These are phyloP conservation scores for Calcarius lapponicus DNA, from an alignment of 2,797 vertebrate genomes.

Conservation along the genomic window DNA sequence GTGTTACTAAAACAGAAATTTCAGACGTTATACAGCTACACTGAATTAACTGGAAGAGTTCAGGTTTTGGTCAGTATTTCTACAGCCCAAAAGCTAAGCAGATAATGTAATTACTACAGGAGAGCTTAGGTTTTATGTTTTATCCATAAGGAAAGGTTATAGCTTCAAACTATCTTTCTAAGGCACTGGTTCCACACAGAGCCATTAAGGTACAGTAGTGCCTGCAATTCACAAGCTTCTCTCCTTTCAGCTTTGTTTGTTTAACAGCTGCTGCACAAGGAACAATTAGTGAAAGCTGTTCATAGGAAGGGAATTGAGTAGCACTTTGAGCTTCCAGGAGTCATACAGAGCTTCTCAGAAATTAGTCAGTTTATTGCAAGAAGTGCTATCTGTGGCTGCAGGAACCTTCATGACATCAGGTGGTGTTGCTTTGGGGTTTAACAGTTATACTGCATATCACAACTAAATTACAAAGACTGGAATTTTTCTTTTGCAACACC, in stretches of 20 bases:
- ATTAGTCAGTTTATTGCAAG: not conserved
- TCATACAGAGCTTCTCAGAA: not conserved
- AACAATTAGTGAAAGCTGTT: not conserved
- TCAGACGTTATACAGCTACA: not conserved
- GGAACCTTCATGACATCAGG: rapidly evolving
- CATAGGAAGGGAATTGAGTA: not conserved
- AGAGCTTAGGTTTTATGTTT: not conserved
- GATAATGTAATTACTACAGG: not conserved
- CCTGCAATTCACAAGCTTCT: not conserved
- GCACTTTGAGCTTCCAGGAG: not conserved
- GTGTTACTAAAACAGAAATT: not conserved
- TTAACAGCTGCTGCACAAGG: not conserved
- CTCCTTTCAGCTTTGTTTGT: not conserved
- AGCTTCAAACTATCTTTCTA: not conserved
- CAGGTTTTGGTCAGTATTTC: not conserved
- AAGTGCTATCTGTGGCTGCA: not conserved
- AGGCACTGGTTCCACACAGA: not conserved
- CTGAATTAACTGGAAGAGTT: not conserved
- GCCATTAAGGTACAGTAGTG: not conserved
- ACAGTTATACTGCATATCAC: not conserved
- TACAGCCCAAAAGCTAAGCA: not conserved
- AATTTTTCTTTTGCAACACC: not conserved
- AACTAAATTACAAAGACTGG: not conserved
- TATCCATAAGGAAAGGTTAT: not conserved
- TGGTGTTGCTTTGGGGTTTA: not conserved